These are phyloP conservation scores for Caenorhabditis brenneri DNA, from an alignment of 1,140 invertebrate species.

Conservation along the genomic window DNA sequence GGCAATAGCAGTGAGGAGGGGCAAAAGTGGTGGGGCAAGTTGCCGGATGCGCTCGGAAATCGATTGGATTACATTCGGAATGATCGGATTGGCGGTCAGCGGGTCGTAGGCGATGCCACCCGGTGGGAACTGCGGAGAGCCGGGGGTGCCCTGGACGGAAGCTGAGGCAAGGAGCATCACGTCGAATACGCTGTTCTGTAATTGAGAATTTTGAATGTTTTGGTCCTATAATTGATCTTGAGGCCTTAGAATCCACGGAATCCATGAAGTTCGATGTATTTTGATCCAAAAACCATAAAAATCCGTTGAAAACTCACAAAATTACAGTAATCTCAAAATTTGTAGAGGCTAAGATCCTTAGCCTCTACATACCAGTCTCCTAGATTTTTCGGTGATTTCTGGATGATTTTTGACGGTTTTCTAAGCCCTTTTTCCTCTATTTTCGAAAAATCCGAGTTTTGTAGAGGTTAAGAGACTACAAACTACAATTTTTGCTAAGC, in stretches of 20 bases:
- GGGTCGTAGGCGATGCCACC: neutral
- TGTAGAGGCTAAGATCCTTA: too few species aligned
- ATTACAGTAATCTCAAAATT: neutral
- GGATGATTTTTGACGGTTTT: too few species aligned
- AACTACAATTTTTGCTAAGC: too few species aligned
- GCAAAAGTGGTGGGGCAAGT: neutral
- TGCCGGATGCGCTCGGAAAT: conserved; percentile 28
- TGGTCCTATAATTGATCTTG: too few species aligned
- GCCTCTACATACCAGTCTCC: too few species aligned
- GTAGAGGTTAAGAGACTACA: too few species aligned
- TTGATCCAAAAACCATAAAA: neutral
- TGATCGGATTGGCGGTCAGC: neutral
- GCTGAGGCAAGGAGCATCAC: conserved; percentile 22
- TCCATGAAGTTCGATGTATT: too few species aligned
- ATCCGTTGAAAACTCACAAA: neutral
- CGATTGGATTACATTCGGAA: conserved; percentile 22
- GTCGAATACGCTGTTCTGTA: conserved; percentile 43
- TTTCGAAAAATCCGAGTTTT: too few species aligned
- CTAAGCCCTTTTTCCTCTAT: too few species aligned
- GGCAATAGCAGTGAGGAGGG: conserved; percentile 8
- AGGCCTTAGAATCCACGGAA: too few species aligned
- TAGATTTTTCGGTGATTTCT: too few species aligned
- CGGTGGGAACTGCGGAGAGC: neutral
- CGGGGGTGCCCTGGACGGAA: neutral
- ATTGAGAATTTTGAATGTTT: neutral